Percentiles rank a stretch among this genome's conserved stretches.
Conservation (phyloP, 1,140 invertebrate species). For the Bombus soroeensis region DNA sequence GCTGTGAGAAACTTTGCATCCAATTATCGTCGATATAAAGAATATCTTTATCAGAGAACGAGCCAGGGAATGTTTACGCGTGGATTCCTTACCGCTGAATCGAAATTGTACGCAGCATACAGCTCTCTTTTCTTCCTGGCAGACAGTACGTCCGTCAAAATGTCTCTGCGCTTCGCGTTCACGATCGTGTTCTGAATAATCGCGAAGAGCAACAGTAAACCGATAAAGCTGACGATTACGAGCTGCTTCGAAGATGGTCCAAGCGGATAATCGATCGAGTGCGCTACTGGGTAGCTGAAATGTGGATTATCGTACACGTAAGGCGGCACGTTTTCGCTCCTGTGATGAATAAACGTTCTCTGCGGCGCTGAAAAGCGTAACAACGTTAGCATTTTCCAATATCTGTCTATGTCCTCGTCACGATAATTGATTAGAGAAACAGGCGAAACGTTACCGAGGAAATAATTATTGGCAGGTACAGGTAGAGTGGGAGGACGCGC, state of each 20-base stretch:
- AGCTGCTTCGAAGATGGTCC: constrained; percentile 77
- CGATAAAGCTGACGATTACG: constrained; percentile 79
- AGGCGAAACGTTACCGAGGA: constrained; percentile 63
- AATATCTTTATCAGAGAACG: background rate
- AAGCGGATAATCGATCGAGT: constrained; percentile 68
- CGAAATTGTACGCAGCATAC: constrained; percentile 55
- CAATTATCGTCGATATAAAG: background rate
- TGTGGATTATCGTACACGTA: constrained; percentile 58
- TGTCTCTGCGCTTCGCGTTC: constrained; percentile 73
- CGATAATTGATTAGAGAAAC: constrained; percentile 21
- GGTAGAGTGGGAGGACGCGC: constrained; percentile 51
- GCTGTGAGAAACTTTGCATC: background rate
- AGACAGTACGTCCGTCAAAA: constrained; percentile 72
- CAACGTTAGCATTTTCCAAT: background rate
- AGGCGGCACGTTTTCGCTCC: constrained; percentile 44
- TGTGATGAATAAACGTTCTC: constrained; percentile 40
- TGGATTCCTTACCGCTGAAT: constrained; percentile 62
- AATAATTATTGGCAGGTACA: constrained; percentile 67
- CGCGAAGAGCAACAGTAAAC: constrained; percentile 78
- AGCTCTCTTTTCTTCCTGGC: constrained; percentile 74
- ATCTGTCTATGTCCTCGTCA: background rate
- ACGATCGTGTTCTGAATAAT: constrained; percentile 79
- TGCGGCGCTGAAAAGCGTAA: constrained; percentile 39
- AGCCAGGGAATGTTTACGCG: accelerated
- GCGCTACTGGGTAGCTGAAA: constrained; percentile 62